Conservation (phyloP, 2,113 vertebrate species). For the Puma concolor region DNA sequence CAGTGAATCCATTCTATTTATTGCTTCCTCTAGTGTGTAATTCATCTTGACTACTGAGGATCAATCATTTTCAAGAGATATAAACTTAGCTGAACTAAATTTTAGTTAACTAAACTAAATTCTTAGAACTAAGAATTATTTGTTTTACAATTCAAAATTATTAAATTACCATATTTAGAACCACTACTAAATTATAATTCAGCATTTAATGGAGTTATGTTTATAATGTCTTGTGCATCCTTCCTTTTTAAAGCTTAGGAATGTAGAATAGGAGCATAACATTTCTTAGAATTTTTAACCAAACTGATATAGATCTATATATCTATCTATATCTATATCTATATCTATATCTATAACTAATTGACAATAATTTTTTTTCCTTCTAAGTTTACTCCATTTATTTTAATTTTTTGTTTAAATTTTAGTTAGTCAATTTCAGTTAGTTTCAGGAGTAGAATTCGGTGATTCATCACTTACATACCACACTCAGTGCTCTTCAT, state of each 20-base stretch:
- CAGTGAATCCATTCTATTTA: background rate
- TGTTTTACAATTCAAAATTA: background rate
- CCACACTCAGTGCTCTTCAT: no score
- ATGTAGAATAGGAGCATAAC: background rate
- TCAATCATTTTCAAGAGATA: background rate
- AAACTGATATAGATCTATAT: background rate
- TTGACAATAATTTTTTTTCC: background rate
- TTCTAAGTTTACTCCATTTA: background rate
- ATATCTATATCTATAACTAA: no score
- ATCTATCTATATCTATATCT: no score
- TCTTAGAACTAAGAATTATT: background rate
- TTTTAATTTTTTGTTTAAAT: no score
- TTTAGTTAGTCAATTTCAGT: no score
- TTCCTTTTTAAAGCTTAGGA: conserved; percentile 15
- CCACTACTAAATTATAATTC: background rate
- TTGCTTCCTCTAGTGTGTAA: background rate
- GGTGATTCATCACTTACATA: no score
- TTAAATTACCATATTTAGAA: background rate
- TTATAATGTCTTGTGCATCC: background rate
- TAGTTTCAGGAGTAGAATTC: no score
- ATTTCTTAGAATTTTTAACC: background rate
- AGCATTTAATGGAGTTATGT: background rate
- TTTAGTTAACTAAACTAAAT: no score
- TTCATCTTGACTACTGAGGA: background rate
- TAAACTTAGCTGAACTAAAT: background rate